Evolutionary conservation across 2,797 vertebrate species (phyloP), one percentile per base, ranked within the genome.

Genomic region (Chelon auratus): DNA sequence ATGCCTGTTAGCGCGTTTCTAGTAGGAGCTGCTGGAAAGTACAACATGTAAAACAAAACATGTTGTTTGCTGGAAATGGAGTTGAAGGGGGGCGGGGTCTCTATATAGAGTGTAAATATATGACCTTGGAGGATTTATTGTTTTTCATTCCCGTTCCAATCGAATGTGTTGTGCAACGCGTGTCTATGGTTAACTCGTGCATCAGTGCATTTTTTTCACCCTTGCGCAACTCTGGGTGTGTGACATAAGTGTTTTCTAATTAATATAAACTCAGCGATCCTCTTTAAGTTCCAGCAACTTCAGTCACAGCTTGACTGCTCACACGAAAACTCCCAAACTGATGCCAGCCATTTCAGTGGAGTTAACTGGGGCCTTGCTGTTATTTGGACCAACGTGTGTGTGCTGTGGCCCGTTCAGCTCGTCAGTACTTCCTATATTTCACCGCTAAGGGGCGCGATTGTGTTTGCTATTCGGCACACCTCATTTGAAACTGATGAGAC

Each of bases 111-210:
- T 48, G 39, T 42, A 11, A 68, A 43, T 10, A n/a, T 5, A 26
- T 12, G 5, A 43, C 36, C 42, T n/a, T 22, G 18, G 37, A 30
- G 4, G 43, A 78, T 83, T 79, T 77, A 81, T 52, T 6, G 33
- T n/a, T 68, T 56, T 62, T 60, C 14, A 65, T 67, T 68, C 8
- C n/a, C 0, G 2, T 12, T 73, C 9, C 45, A 68, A 72, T 63
- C 26, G 59, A 66, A 71, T 43, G 13, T 6, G 22, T 89, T 83
- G 57, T 58, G 81, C 67, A 85, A 79, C 36, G 42, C 61, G 22
- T 55, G 18, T 55, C 40, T 77, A 66, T 72, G 55, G 18, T 65
- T 51, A 6, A 43, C 51, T 65, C 13, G n/a, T 0, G 1, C 48
- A n/a, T 33, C 30, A 10, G 17, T 20, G 1, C 24, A 13, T 40